Evolutionary conservation across 2,113 vertebrate genomes (phyloP), one percentile per base, ranked within the genome.

Genomic region (Pterocles gutturalis): DNA sequence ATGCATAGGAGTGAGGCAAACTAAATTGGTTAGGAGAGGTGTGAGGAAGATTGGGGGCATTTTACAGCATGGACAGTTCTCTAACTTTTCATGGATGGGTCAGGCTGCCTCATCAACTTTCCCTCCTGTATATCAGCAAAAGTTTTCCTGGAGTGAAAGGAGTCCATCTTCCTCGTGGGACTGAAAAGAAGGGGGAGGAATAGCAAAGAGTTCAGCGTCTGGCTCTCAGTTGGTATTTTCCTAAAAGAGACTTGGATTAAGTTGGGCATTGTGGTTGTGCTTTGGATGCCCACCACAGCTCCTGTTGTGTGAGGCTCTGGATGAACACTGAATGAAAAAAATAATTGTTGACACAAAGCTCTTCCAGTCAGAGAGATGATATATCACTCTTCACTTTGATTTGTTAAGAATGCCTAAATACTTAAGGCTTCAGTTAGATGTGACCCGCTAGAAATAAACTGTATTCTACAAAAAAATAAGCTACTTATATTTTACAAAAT

Each of bases 1-100:
- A 69, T 93, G 70, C 87, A 92, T 38, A 71, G 43, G 36, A 87
- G 69, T 65, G 70, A 94, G 53, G 73, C 62, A 95, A 83, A 85
- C 60, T 72, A 80, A 93, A 94, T 85, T 87, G 80, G 25, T 65
- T 91, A 90, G 93, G 73, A 95, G 66, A 89, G 48, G n/a, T 91
- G 36, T 69, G 19, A 38, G 33, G 41, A 33, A 41, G 46, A 58
- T 1, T 33, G 10, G 66, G 53, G 18, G 9, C 16, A 48, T 90
- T 93, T 95, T 87, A 73, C 12, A 61, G 31, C 41, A 41, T 0
- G 8, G 64, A 31, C 38, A 14, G 62, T 67, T 89, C 80, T 84
- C 89, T 77, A 89, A 91, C 80, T 92, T 90, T 48, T 67, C 46
- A 17, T 72, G 49, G 45, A 38, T 79, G 33, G 17, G 70, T 61